These are phyloP conservation scores for Vesta saturnalis DNA, from an alignment of 2,888 invertebrate genomes.

Conservation along the genomic window DNA sequence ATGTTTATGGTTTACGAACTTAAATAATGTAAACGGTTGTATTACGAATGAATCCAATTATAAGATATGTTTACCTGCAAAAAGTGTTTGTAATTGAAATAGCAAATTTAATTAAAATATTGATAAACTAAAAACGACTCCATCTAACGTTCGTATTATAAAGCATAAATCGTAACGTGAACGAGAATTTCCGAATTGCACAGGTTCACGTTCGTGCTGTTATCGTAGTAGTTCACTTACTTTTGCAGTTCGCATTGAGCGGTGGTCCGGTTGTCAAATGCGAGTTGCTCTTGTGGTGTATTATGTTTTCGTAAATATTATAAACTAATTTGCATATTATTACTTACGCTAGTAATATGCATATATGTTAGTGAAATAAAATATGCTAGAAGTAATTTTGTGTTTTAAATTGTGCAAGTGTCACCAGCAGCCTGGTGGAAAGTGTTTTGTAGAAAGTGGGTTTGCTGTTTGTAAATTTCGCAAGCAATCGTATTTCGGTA, in stretches of 20 bases:
- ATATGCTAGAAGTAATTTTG: constrained; percentile 56
- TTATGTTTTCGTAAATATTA: constrained; percentile 54
- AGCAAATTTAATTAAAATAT: background rate
- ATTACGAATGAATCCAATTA: too few relatives aligned
- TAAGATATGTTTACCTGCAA: background rate
- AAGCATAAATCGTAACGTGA: background rate
- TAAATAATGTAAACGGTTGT: background rate
- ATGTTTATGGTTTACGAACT: background rate
- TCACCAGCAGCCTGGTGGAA: constrained; percentile 55
- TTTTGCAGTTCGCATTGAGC: constrained; percentile 60
- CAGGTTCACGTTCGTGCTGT: constrained; percentile 30
- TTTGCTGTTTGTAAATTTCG: constrained; percentile 58
- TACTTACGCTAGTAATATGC: constrained; percentile 38
- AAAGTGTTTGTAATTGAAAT: background rate
- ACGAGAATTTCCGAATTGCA: constrained; percentile 16
- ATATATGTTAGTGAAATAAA: constrained; percentile 50
- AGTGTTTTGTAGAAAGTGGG: constrained; percentile 61
- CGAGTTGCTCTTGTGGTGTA: constrained; percentile 53
- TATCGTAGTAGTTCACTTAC: constrained; percentile 41
- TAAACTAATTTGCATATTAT: constrained; percentile 38
- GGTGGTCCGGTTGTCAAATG: constrained; percentile 52
- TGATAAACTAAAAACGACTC: constrained; percentile 4
- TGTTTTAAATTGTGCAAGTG: constrained; percentile 59
- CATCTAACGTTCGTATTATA: background rate
- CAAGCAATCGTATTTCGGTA: constrained; percentile 56